Evolutionary conservation across 2,797 vertebrate genomes (phyloP), one percentile per base, ranked within the genome.

Genomic region (Danio kyathit): DNA sequence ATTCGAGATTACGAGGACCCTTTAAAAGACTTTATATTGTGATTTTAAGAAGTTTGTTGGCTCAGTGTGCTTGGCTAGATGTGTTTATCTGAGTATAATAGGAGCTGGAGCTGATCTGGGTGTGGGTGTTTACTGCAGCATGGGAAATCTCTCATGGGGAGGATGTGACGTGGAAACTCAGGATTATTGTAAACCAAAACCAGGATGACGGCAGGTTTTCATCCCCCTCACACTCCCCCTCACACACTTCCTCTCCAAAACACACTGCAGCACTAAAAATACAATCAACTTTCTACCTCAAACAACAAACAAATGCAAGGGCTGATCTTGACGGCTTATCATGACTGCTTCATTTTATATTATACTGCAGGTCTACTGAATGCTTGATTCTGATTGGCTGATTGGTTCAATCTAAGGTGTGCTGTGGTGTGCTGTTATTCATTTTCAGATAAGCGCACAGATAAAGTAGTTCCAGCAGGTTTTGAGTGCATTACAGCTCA

Each of bases 251-350:
- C 81, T 79, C 51, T 61, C 19, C 67, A 74, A 83, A 73, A 82
- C 44, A 71, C 72, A 86, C 46, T 13, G n/a, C 19, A 17, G 46
- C 38, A 88, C 90, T 88, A 83, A 80, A 91, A 93, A 93, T 92
- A 93, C 83, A 86, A 87, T 81, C 44, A 84, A 84, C 84, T 81
- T 81, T 83, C 75, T 82, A 77, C 84, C 76, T 65, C 74, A 60
- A 56, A 80, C 51, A 54, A 57, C 56, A 49, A n/a, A 61, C 41
- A 29, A 29, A 29, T 29, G 57, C 71, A 60, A 73, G 13, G 41
- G 41, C 73, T 49, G 40, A 67, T 57, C 16, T 13, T 57, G 51
- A 66, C 12, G 43, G 52, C 64, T 59, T 52, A 67, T 77, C 63
- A 67, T 6, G 48, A 67, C 52, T 9, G 16, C 29, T 29, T 29